Evolutionary conservation across 2,888 invertebrate genomes (phyloP).

Genomic region (Eristalis tenax): DNA sequence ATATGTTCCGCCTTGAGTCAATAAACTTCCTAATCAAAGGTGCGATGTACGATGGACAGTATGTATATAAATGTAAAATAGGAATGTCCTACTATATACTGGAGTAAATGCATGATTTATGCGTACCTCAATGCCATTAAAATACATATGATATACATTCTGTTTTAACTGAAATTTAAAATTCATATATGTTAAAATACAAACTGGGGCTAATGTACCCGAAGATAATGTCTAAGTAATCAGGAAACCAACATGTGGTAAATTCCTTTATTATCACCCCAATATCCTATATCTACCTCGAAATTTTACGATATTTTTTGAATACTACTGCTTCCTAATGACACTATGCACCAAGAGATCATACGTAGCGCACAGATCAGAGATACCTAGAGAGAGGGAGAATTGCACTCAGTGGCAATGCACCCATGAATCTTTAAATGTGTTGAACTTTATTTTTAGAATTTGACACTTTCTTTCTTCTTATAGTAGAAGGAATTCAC

Average conservation of each 20-base stretch:
- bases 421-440: constrained; percentile 49
- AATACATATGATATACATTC: too few relatives aligned
- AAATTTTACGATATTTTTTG: constrained; percentile 45
- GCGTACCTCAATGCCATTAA: too few relatives aligned
- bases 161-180: too few relatives aligned
- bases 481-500: constrained; percentile 49
- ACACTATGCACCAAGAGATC: constrained; percentile 38
- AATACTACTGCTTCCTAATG: constrained; percentile 57
- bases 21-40: constrained; percentile 15
- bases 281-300: constrained; percentile 39
- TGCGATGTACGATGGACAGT: background rate
- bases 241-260: constrained; percentile 67
- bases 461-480: constrained; percentile 68
- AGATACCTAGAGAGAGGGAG: constrained; percentile 37
- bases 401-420: constrained; percentile 46
- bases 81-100: too few relatives aligned
- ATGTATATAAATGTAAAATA: too few relatives aligned
- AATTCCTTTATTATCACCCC: constrained; percentile 47
- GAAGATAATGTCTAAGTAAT: constrained; percentile 22
- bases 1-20: constrained; percentile 55
- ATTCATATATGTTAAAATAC: too few relatives aligned
- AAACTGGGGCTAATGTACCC: constrained; percentile 46
- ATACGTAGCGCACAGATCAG: constrained; percentile 30
- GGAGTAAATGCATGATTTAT: too few relatives aligned
- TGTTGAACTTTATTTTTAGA: constrained; percentile 66